A percentile compares a stretch with the other conserved stretches of the same genome.
Conservation (phyloP, 2,888 invertebrate genomes). For the Hyles lineata region DNA sequence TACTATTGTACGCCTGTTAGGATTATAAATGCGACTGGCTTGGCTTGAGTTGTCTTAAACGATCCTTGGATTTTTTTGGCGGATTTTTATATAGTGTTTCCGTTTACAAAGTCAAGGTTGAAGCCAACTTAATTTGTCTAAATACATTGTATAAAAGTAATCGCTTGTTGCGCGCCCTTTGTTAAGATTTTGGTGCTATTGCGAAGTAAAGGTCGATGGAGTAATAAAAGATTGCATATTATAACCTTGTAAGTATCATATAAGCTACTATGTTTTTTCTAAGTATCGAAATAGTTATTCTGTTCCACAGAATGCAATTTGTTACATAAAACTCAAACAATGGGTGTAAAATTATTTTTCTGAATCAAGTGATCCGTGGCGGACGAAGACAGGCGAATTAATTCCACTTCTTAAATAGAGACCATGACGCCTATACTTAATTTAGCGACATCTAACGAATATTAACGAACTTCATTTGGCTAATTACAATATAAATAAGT, state of each 20-base stretch:
- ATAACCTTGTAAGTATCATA: not conserved
- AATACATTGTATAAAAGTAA: slow-evolving; percentile 2
- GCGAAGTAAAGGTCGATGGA: not conserved
- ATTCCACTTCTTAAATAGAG: too few species aligned
- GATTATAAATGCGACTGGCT: slow-evolving; percentile 28
- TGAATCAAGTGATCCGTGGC: too few species aligned
- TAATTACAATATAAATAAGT: too few species aligned
- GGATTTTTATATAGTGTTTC: slow-evolving; percentile 49
- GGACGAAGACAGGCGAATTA: too few species aligned
- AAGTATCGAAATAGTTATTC: not conserved
- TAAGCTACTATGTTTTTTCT: not conserved
- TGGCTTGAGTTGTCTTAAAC: slow-evolving; percentile 55
- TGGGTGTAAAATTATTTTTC: not conserved
- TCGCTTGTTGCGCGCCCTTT: not conserved
- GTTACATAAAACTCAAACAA: not conserved
- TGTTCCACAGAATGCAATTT: not conserved
- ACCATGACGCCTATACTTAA: too few species aligned
- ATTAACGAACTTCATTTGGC: not conserved
- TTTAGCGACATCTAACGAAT: too few species aligned
- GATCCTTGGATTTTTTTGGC: slow-evolving; percentile 53
- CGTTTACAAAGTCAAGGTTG: slow-evolving; percentile 63
- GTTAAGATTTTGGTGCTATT: not conserved
- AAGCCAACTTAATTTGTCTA: slow-evolving; percentile 45
- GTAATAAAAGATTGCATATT: not conserved
- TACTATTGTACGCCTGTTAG: slow-evolving; percentile 3